Conservation (phyloP, 2,113 vertebrate genomes). For the Osmerus mordax region DNA sequence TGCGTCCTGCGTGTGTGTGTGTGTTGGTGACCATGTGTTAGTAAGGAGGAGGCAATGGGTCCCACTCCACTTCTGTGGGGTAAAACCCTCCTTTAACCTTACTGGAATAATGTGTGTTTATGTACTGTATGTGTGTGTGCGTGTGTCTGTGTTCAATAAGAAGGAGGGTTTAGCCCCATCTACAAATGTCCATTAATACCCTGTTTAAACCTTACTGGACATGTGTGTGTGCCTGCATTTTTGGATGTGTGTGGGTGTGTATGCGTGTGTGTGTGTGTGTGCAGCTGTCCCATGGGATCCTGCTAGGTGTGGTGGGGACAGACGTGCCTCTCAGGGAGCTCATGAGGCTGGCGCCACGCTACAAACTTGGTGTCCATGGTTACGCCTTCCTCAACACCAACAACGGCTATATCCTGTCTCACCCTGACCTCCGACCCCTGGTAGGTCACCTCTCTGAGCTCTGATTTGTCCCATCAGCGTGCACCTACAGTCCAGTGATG, state of each 20-base stretch:
- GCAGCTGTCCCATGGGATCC: slow-evolving; percentile 90
- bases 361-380: slow-evolving; percentile 93
- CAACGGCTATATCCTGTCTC: slow-evolving; percentile 95
- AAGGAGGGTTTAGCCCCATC: too few species aligned
- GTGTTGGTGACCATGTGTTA: background rate
- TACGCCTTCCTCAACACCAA: slow-evolving; percentile 93
- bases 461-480: background rate
- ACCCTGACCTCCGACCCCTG: slow-evolving; percentile 91
- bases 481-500: too few species aligned
- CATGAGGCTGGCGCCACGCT: slow-evolving; percentile 87
- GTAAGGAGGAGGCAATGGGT: too few species aligned
- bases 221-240: too few species aligned
- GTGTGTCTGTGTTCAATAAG: too few species aligned
- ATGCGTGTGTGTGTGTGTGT: slow-evolving; percentile 38
- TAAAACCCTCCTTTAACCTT: too few species aligned
- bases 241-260: slow-evolving; percentile 18
- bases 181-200: too few species aligned
- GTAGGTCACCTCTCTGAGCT: slow-evolving; percentile 66
- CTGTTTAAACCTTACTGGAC: too few species aligned
- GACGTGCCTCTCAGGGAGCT: slow-evolving; percentile 87
- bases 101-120: slow-evolving; percentile 6
- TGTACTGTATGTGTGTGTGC: background rate
- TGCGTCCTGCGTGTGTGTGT: slow-evolving; percentile 39
- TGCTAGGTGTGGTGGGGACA: slow-evolving; percentile 90
- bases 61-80: too few species aligned